Conservation (phyloP, 2,888 invertebrate species). For the Amphipoea oculea region DNA sequence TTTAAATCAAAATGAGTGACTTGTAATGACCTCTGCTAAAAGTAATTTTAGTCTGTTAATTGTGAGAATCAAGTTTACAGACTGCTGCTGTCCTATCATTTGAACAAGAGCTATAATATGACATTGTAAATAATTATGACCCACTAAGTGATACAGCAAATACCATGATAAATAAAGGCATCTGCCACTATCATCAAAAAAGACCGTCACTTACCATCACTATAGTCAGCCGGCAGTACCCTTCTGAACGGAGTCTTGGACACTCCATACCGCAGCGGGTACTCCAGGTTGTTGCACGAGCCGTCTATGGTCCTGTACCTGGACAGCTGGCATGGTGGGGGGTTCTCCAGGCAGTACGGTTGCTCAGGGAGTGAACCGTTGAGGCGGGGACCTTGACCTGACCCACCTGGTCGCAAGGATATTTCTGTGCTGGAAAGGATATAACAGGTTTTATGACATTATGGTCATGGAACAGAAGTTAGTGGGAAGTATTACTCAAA, state of each 20-base stretch:
- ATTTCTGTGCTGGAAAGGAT: conserved; percentile 73
- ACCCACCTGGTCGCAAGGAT: conserved; percentile 72
- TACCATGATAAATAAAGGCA: background rate
- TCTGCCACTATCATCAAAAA: background rate
- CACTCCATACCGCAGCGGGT: conserved; percentile 93
- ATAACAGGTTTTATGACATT: background rate
- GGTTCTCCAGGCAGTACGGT: conserved; percentile 74
- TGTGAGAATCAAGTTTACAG: too few relatives aligned
- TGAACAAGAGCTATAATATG: too few relatives aligned
- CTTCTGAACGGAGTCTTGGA: conserved; percentile 94
- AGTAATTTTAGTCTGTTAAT: background rate
- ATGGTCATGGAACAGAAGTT: background rate
- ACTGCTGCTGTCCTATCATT: too few relatives aligned
- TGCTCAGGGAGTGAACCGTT: conserved; percentile 80
- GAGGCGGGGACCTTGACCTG: conserved; percentile 80
- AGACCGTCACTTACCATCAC: conserved; percentile 91
- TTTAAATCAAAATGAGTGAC: too few relatives aligned
- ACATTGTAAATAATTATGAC: background rate
- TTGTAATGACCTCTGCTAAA: too few relatives aligned
- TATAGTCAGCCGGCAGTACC: conserved; percentile 93
- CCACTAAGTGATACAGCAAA: too few relatives aligned
- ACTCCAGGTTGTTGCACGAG: conserved; percentile 93
- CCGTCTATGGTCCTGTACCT: conserved; percentile 93
- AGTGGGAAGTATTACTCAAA: background rate
- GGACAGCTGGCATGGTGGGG: conserved; percentile 81